phyloP scores from a whole-genome alignment of 2,113 vertebrate genomes.

The Rhinichthys klamathensis region DNA sequence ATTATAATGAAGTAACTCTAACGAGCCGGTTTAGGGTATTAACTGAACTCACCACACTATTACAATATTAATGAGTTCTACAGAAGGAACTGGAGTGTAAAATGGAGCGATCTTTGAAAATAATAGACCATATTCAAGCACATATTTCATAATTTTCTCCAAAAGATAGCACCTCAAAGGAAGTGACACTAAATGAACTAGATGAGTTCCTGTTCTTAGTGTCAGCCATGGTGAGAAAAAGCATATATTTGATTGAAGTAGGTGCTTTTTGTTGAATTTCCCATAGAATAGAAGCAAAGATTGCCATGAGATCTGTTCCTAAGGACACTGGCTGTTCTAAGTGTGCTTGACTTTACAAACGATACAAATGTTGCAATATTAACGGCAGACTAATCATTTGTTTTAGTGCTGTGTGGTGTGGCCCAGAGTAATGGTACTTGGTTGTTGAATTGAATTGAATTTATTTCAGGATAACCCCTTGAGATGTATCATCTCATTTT shows the following conservation, averaged over 20 bases:
- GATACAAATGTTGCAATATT: background rate
- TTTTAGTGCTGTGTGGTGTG: background rate
- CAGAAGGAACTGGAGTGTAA: constrained; percentile 51
- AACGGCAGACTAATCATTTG: background rate
- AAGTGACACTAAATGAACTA: constrained; percentile 15
- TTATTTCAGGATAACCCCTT: too few relatives aligned
- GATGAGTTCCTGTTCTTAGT: background rate
- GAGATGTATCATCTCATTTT: too few relatives aligned
- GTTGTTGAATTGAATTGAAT: background rate
- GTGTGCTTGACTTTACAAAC: background rate
- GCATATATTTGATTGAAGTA: background rate
- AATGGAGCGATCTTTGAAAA: constrained; percentile 52
- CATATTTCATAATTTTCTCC: constrained; percentile 42
- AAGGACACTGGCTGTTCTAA: background rate
- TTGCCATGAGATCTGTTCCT: background rate
- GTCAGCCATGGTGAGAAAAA: background rate
- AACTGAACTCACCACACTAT: constrained; percentile 54
- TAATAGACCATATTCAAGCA: constrained; percentile 25
- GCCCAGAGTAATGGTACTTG: background rate
- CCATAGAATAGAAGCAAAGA: background rate
- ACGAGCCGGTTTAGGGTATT: constrained; percentile 52
- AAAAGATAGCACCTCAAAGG: constrained; percentile 11
- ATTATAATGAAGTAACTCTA: constrained; percentile 56
- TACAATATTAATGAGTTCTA: constrained; percentile 59
- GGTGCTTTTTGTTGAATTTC: background rate